phyloP scores from a whole-genome alignment of 2,113 vertebrate genomes.

The Aptenodytes patagonicus region DNA sequence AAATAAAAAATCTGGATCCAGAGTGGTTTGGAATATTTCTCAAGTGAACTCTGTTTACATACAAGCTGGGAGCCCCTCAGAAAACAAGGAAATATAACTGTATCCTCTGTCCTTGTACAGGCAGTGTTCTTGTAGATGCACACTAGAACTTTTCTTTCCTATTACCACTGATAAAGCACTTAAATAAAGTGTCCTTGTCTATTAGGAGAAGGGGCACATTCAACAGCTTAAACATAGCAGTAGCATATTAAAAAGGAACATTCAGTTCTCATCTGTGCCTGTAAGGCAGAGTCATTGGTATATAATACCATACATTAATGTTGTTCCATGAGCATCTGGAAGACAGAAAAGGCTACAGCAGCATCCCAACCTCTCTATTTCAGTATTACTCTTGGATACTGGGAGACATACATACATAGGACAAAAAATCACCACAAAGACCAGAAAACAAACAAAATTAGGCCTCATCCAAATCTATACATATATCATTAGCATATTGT shows the following conservation, averaged over 20 bases:
- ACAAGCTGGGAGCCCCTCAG: neutral
- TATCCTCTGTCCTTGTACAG: neutral
- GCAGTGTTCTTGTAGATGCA: neutral
- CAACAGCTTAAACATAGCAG: neutral
- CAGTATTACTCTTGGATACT: neutral
- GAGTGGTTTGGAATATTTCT: neutral
- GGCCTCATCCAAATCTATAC: neutral
- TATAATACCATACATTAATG: neutral
- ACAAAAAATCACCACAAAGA: neutral
- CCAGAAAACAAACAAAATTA: neutral
- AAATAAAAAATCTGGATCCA: neutral
- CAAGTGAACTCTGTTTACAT: neutral
- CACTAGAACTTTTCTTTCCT: constrained; percentile 18
- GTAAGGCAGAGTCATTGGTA: neutral
- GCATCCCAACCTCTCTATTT: neutral
- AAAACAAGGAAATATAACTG: neutral
- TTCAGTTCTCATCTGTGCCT: neutral
- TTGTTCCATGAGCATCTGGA: neutral
- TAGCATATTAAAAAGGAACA: neutral
- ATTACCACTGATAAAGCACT: constrained; percentile 32
- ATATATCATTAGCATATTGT: neutral
- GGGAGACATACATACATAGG: neutral
- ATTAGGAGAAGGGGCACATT: constrained; percentile 11
- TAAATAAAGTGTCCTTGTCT: neutral
- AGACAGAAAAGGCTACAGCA: neutral